Base-by-base conservation (phyloP, 2,888 invertebrate genomes). In the Hydropsyche betteni region DNA sequence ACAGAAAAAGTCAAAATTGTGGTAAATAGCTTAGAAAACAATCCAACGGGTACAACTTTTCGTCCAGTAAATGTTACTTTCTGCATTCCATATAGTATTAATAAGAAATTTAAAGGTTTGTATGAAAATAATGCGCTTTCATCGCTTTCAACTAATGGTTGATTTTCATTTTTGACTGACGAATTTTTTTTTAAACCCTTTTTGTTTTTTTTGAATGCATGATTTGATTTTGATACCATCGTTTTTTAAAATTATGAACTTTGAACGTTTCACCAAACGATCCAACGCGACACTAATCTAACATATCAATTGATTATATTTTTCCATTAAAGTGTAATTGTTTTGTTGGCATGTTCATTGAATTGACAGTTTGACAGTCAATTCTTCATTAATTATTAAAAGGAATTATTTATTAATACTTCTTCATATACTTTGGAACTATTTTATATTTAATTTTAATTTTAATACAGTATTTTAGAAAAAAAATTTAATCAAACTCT, bases 71-170 rank as follows among this genome's bases (percentile, higher is more conserved):
- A 76, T 38, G 75, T 71, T 10, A 76, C 51, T 55, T 78, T 78
- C 58, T 78, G 75, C 69, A 78, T 53, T 7, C 78, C 78, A 44
- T 69, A 73, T 68, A 55, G 4, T 74, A 55, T 58, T 4, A 70
- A 73, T 10, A 77, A 51, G n/a, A 38, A 55, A 61, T 76, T 76
- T 33, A 74, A 75, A 2, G 69, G 72, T 71, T 61, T 76, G 55
- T 76, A 78, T 5, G 74, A 52, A 36, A 75, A 70, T n/a, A 64
- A 2, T 8, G 36, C 64, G 1, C 64, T 55, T 55, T 55, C 16
- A 14, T 55, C 16, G 5, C n/a, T 55, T 55, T 55, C 16, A 55
- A 10, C 5, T 55, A 55, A n/a, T 6, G 55, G 10, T 44, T 44
- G 6, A 8, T 44, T 44, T 44, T 44, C 44, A 44, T 44, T 44